Evolutionary conservation across 2,113 vertebrate species (phyloP).

Genomic region (Cnemophilus loriae): DNA sequence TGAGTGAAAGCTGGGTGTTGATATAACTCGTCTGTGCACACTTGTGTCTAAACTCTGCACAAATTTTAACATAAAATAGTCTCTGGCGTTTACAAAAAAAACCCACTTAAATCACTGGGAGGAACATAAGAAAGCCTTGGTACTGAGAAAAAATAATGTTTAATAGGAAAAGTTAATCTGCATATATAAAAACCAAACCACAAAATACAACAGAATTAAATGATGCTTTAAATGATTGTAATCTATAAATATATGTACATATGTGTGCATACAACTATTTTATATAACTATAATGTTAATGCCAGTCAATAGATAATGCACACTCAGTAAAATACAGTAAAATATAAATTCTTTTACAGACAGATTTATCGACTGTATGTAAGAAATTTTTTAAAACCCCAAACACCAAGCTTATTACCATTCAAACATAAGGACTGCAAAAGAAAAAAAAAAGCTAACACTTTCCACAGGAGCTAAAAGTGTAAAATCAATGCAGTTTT

Average conservation of each 20-base stretch:
- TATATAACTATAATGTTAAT: background rate
- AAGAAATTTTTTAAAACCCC: background rate
- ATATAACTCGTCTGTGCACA: background rate
- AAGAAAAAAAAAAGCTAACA: background rate
- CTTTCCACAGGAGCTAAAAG: background rate
- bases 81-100: background rate
- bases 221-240: background rate
- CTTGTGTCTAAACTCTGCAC: background rate
- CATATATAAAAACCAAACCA: background rate
- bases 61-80: background rate
- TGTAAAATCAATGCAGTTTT: background rate
- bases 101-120: background rate
- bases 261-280: background rate
- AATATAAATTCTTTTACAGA: background rate
- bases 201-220: background rate
- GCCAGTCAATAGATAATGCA: background rate
- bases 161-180: constrained; percentile 3
- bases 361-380: background rate
- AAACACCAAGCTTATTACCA: background rate
- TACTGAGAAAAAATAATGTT: background rate
- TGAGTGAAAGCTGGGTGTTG: background rate
- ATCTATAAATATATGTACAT: constrained; percentile 50
- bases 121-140: background rate
- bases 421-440: background rate
- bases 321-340: background rate